phyloP scores from a whole-genome alignment of 1,140 invertebrate species.

The Ditylenchus dipsaci region DNA sequence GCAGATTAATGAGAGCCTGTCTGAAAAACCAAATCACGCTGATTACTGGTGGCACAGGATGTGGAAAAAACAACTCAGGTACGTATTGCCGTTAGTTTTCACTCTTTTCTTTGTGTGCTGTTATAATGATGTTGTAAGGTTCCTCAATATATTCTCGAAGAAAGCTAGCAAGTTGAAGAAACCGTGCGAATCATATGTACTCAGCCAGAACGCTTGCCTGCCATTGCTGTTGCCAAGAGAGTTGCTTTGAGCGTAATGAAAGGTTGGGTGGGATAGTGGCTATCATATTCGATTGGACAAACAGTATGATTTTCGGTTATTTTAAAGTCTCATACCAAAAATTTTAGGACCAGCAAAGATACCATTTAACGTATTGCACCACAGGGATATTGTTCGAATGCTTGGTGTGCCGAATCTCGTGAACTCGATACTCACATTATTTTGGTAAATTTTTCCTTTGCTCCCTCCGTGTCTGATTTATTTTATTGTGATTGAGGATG shows the following conservation, averaged over 20 bases:
- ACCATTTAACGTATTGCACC: constrained; percentile 79
- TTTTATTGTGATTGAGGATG: no score
- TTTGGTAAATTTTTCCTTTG: constrained; percentile 59
- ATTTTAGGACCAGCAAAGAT: background rate
- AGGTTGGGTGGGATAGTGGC: constrained; percentile 79
- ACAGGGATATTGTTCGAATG: constrained; percentile 81
- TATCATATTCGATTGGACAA: constrained; percentile 84
- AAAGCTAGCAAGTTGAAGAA: constrained; percentile 67
- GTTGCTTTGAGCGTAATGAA: constrained; percentile 79
- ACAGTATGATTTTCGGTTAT: background rate
- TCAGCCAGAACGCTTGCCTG: constrained; percentile 82
- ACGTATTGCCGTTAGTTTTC: no score
- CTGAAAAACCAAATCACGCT: no score
- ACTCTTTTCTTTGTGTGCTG: no score
- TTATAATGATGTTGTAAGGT: constrained; percentile 62
- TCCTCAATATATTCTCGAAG: constrained; percentile 83
- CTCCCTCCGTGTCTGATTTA: no score
- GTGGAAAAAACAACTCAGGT: no score
- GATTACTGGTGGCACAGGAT: no score
- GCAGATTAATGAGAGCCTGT: no score
- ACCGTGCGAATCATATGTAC: constrained; percentile 80
- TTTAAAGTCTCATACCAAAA: background rate
- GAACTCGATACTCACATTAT: constrained; percentile 79
- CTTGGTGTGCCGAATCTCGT: constrained; percentile 72
- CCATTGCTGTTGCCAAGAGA: constrained; percentile 75